A percentile compares a stretch with the other conserved stretches of the same genome.
These are phyloP conservation scores for Dinothrombium tinctorium DNA, from an alignment of 1,140 invertebrate species.

Conservation along the genomic window DNA sequence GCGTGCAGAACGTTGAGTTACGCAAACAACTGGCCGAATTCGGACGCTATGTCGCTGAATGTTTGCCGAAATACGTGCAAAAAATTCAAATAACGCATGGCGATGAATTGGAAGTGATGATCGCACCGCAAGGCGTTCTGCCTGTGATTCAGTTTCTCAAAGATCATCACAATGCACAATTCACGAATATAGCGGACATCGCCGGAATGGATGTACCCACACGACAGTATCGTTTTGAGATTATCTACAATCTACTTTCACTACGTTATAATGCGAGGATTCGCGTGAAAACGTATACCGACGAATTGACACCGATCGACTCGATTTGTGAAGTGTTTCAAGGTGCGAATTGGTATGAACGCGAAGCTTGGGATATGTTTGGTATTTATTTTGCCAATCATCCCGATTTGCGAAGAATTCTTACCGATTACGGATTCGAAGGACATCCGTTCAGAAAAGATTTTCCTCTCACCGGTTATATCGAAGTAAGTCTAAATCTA, in stretches of 20 bases:
- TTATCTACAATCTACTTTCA: slow-evolving; percentile 85
- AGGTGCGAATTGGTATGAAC: slow-evolving; percentile 89
- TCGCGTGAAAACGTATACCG: slow-evolving; percentile 90
- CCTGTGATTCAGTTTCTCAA: slow-evolving; percentile 73
- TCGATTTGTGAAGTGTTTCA: slow-evolving; percentile 53
- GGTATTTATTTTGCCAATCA: slow-evolving; percentile 94
- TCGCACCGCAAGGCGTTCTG: slow-evolving; percentile 76
- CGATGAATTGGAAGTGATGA: slow-evolving; percentile 72
- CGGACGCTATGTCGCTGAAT: slow-evolving; percentile 67
- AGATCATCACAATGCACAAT: slow-evolving; percentile 83
- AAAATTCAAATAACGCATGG: slow-evolving; percentile 56
- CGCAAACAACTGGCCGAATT: slow-evolving; percentile 44
- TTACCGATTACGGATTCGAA: slow-evolving; percentile 99
- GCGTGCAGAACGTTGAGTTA: no score
- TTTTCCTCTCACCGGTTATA: slow-evolving; percentile 87
- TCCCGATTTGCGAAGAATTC: slow-evolving; percentile 82
- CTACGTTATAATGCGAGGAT: slow-evolving; percentile 71
- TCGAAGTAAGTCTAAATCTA: slow-evolving; percentile 74
- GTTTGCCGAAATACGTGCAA: slow-evolving; percentile 77
- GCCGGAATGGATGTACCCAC: slow-evolving; percentile 71
- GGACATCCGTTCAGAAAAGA: slow-evolving; percentile 96
- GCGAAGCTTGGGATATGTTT: slow-evolving; percentile 90
- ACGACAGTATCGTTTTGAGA: slow-evolving; percentile 53
- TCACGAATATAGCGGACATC: slow-evolving; percentile 60
- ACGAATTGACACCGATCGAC: slow-evolving; percentile 85